Conservation (phyloP, 1,140 invertebrate species). For the Branchinecta lynchi region DNA sequence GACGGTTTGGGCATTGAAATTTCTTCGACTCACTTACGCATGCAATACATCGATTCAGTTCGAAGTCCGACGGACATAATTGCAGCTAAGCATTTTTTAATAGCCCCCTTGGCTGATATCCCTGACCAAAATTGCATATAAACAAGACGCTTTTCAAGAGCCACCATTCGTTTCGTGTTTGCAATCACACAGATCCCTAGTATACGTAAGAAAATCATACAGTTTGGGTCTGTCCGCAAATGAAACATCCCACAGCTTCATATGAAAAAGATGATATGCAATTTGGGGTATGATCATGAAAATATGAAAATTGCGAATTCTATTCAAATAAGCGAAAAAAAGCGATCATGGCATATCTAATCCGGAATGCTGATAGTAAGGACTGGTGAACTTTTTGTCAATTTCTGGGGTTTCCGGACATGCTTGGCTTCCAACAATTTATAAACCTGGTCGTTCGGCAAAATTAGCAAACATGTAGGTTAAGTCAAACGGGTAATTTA, state of each 20-base stretch:
- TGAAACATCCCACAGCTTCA: background rate
- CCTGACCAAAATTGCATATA: conserved; percentile 11
- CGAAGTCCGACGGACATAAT: background rate
- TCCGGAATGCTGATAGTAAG: too few species aligned
- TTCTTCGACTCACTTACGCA: background rate
- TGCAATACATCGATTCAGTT: background rate
- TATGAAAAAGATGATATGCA: background rate
- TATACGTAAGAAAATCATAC: background rate
- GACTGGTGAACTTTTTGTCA: too few species aligned
- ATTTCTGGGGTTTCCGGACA: too few species aligned
- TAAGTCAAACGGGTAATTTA: too few species aligned
- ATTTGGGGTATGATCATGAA: background rate
- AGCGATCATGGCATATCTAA: background rate
- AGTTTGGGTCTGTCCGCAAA: background rate
- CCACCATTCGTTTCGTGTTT: background rate
- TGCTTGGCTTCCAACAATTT: too few species aligned
- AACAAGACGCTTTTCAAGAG: background rate
- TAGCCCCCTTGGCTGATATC: background rate
- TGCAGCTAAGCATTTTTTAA: conserved; percentile 7
- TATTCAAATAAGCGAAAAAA: conserved; percentile 7
- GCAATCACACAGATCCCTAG: background rate
- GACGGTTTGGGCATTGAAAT: too few species aligned
- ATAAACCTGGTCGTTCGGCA: too few species aligned
- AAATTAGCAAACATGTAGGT: too few species aligned
- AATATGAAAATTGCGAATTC: conserved; percentile 10